Evolutionary conservation across 2,113 vertebrate genomes (phyloP).

Genomic region (Channa maculata): DNA sequence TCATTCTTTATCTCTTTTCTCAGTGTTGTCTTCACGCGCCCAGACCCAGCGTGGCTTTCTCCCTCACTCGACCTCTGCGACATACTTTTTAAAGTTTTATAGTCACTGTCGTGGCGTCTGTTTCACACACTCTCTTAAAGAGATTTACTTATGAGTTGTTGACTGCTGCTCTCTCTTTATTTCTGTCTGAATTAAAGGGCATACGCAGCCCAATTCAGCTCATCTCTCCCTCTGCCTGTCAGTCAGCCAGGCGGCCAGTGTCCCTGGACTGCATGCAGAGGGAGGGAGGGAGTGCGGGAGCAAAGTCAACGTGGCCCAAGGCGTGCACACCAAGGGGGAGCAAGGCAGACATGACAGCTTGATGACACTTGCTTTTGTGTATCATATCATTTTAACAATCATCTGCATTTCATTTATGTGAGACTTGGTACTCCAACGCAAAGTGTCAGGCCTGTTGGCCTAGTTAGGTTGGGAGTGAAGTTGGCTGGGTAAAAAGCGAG

Average conservation of each 20-base stretch:
- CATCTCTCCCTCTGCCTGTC: slow-evolving; percentile 69
- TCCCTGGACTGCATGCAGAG: slow-evolving; percentile 65
- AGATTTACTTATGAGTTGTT: slow-evolving; percentile 73
- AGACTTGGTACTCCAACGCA: slow-evolving; percentile 60
- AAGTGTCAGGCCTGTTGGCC: slow-evolving; percentile 81
- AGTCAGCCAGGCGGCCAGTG: slow-evolving; percentile 63
- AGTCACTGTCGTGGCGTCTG: slow-evolving; percentile 33
- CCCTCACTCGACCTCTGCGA: slow-evolving; percentile 32
- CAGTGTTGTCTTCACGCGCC: slow-evolving; percentile 10
- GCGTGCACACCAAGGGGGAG: slow-evolving; percentile 70
- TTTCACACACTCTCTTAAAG: slow-evolving; percentile 61
- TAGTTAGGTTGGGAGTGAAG: slow-evolving; percentile 76
- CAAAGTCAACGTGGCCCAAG: slow-evolving; percentile 62
- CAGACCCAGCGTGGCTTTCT: slow-evolving; percentile 9
- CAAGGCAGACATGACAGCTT: slow-evolving; percentile 74
- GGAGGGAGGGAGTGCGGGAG: slow-evolving; percentile 24
- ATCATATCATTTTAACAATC: slow-evolving; percentile 83
- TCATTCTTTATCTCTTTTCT: slow-evolving; percentile 34
- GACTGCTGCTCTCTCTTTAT: slow-evolving; percentile 68
- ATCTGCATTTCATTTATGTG: slow-evolving; percentile 81
- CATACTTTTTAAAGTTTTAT: slow-evolving; percentile 45
- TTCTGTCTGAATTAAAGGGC: slow-evolving; percentile 56
- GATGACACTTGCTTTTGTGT: slow-evolving; percentile 81
- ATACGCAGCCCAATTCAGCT: slow-evolving; percentile 48
- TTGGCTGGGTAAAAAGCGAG: slow-evolving; percentile 67